phyloP scores from a whole-genome alignment of 2,113 vertebrate species.

The Syngnathoides biaculeatus region DNA sequence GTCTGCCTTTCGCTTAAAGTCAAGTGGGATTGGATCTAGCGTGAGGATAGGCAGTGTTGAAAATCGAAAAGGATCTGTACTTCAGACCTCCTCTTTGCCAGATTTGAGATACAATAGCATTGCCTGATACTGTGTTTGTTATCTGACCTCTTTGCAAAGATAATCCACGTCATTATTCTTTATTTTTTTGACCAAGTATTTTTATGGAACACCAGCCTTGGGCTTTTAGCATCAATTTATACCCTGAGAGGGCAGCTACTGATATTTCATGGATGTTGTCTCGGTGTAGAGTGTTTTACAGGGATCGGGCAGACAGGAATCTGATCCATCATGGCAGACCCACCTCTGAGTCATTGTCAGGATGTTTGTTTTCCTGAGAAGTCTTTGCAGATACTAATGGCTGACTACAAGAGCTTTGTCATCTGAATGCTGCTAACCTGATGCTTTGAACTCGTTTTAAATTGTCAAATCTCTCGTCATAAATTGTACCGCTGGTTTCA shows the following conservation, averaged over 20 bases:
- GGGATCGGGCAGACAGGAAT: neutral
- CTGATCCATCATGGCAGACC: neutral
- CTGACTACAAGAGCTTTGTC: neutral
- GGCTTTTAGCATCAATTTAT: neutral
- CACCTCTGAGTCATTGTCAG: neutral
- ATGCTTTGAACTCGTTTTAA: neutral
- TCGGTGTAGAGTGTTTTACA: neutral
- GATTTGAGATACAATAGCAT: too few relatives aligned
- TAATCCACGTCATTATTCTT: neutral
- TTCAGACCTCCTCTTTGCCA: neutral
- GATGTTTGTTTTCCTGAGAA: neutral
- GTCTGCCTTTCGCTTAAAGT: too few relatives aligned
- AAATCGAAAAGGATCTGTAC: too few relatives aligned
- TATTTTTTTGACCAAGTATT: too few relatives aligned
- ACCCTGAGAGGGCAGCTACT: neutral
- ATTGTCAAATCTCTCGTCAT: neutral
- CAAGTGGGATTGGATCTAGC: too few relatives aligned
- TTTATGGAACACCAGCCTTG: neutral
- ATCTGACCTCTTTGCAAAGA: neutral
- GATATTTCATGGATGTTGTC: neutral
- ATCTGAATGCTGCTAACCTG: neutral
- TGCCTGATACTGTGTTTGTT: neutral
- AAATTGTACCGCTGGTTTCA: neutral
- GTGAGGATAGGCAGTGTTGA: too few relatives aligned
- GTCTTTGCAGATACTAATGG: neutral